Conservation (phyloP, 2,888 invertebrate species). For the Eupithecia tripunctaria region DNA sequence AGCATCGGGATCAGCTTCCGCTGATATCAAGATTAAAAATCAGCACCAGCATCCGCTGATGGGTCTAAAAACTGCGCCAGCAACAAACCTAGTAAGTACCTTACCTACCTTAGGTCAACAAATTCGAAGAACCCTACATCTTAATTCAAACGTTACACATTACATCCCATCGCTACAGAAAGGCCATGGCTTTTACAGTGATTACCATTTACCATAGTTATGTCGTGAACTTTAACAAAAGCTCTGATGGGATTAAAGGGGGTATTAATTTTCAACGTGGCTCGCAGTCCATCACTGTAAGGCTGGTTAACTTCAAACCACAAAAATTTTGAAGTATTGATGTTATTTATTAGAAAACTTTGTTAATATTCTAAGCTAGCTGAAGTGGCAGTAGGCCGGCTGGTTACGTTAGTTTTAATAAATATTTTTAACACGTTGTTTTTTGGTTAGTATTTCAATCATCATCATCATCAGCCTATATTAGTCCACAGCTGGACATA, state of each 20-base stretch:
- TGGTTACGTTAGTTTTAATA: no score
- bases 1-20: no score
- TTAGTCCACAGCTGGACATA: no score
- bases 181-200: constrained; percentile 41
- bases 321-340: neutral
- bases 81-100: neutral
- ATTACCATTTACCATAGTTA: constrained; percentile 45
- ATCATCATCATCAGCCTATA: no score
- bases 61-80: no score
- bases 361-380: no score
- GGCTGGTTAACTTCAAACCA: constrained; percentile 8
- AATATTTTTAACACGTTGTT: no score
- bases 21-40: no score
- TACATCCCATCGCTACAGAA: constrained; percentile 30
- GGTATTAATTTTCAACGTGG: constrained; percentile 43
- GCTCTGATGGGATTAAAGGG: constrained; percentile 44
- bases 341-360: no score
- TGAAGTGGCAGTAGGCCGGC: no score
- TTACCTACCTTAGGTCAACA: neutral
- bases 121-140: neutral
- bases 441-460: no score
- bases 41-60: no score
- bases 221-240: constrained; percentile 44
- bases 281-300: neutral
- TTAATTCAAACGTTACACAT: neutral